Conservation (phyloP, 2,888 invertebrate species). For the Cecidostiba fungosa region DNA sequence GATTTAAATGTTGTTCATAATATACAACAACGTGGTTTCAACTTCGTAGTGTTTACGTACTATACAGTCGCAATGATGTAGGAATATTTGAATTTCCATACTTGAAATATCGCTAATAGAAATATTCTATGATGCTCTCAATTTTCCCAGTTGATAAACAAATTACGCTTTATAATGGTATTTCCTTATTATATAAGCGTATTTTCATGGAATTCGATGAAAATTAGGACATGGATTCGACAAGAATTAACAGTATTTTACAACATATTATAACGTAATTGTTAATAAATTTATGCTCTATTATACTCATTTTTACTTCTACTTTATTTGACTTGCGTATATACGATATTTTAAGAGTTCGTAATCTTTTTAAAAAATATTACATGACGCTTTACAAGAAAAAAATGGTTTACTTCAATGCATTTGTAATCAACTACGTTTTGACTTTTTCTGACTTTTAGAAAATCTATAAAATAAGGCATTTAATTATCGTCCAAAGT, state of each 20-base stretch:
- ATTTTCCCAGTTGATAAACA: neutral
- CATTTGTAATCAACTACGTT: neutral
- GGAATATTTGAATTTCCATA: too few species aligned
- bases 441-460: neutral
- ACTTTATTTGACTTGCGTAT: neutral
- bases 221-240: neutral
- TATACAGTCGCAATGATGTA: too few species aligned
- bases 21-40: neutral
- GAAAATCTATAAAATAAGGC: conserved; percentile 31
- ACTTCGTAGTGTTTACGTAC: too few species aligned
- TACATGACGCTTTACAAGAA: neutral
- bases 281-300: neutral
- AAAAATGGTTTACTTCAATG: neutral
- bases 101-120: neutral
- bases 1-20: neutral
- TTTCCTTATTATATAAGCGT: neutral
- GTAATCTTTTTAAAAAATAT: neutral
- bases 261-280: neutral
- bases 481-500: neutral
- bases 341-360: neutral
- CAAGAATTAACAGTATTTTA: conserved; percentile 21
- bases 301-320: neutral
- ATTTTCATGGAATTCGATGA: neutral
- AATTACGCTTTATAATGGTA: neutral
- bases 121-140: neutral